A percentile compares a stretch with the other conserved stretches of the same genome.
These are phyloP conservation scores for Papilio protenor DNA, from an alignment of 2,888 invertebrate genomes.

Conservation along the genomic window DNA sequence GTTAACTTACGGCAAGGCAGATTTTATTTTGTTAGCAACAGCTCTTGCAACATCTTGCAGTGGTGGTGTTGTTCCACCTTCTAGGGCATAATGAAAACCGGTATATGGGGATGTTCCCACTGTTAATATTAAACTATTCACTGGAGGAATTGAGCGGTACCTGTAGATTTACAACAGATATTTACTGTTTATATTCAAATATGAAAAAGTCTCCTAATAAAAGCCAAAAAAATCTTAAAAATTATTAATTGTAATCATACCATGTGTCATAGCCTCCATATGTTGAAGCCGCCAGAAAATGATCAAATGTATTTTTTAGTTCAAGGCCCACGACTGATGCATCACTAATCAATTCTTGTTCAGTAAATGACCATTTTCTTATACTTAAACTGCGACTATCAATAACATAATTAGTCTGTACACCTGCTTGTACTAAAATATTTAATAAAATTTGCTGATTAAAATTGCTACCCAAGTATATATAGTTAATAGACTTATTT, in stretches of 20 bases:
- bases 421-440: slow-evolving; percentile 87
- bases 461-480: too few species aligned
- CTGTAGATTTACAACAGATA: slow-evolving; percentile 57
- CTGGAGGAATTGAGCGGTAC: slow-evolving; percentile 89
- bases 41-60: slow-evolving; percentile 96
- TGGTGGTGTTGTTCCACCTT: slow-evolving; percentile 91
- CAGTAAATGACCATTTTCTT: slow-evolving; percentile 94
- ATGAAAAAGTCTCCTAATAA: background rate
- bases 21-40: slow-evolving; percentile 94
- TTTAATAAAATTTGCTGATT: slow-evolving; percentile 16
- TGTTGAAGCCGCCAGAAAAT: slow-evolving; percentile 91
- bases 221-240: background rate
- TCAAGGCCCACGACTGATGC: slow-evolving; percentile 90
- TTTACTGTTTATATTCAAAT: background rate
- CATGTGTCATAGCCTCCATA: slow-evolving; percentile 89
- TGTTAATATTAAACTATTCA: slow-evolving; percentile 89
- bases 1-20: slow-evolving; percentile 88
- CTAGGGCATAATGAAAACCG: slow-evolving; percentile 95
- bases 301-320: slow-evolving; percentile 92
- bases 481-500: background rate
- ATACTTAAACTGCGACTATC: slow-evolving; percentile 87
- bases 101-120: slow-evolving; percentile 93
- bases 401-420: slow-evolving; percentile 80
- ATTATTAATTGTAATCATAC: slow-evolving; percentile 52
- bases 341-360: slow-evolving; percentile 90